A percentile compares a stretch with the other conserved stretches of the same genome.
Conservation (phyloP, 2,888 invertebrate genomes). For the Acrobasis consociella region DNA sequence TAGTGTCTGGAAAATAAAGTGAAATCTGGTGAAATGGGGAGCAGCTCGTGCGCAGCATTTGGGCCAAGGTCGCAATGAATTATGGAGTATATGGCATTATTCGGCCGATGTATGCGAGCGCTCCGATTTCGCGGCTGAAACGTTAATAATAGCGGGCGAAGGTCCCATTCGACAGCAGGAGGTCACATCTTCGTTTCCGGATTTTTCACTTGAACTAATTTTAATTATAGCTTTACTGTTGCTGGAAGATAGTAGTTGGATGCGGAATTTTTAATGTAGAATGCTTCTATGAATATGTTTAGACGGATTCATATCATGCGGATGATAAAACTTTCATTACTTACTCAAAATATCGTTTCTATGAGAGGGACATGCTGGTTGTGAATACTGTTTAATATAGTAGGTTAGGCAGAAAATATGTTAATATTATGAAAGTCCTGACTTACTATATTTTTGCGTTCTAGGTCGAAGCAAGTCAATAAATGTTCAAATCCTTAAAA, state of each 20-base stretch:
- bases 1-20: constrained; percentile 16
- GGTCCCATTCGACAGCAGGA: constrained; percentile 71
- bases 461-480: too few species aligned
- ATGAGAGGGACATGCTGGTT: too few species aligned
- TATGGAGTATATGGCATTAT: constrained; percentile 81
- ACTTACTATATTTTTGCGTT: too few species aligned
- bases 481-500: too few species aligned
- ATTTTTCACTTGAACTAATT: constrained; percentile 47
- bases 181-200: constrained; percentile 73
- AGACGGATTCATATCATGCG: too few species aligned
- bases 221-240: constrained; percentile 22
- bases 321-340: too few species aligned
- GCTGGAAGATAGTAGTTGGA: background rate
- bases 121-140: constrained; percentile 76
- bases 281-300: too few species aligned
- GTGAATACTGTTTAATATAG: too few species aligned
- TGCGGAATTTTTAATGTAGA: background rate
- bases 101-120: constrained; percentile 75
- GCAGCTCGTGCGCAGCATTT: constrained; percentile 53
- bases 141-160: constrained; percentile 75
- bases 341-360: too few species aligned
- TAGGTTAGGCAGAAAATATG: too few species aligned
- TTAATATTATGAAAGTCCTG: too few species aligned
- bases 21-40: constrained; percentile 19
- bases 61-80: constrained; percentile 80